Conservation (phyloP, 2,113 vertebrate species). For the Diadophis punctatus region DNA sequence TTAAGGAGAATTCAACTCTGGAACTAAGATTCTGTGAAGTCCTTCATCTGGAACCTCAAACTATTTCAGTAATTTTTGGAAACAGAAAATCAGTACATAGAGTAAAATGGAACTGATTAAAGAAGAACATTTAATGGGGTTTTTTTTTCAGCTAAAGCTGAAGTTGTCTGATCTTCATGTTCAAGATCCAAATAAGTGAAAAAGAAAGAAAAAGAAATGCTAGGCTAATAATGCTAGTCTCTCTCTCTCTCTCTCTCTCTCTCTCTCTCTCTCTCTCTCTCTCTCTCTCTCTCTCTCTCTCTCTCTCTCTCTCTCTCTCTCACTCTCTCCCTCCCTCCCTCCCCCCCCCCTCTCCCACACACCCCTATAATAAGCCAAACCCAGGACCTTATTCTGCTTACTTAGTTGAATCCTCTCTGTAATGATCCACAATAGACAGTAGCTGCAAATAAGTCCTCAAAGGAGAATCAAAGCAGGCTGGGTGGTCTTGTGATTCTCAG, state of each 20-base stretch:
- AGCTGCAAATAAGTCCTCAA: not conserved
- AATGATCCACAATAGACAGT: not conserved
- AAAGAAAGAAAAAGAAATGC: not conserved
- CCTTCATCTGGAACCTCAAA: not conserved
- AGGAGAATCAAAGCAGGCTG: not conserved
- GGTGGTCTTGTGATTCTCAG: not conserved
- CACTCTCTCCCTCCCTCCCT: not conserved
- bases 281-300: no score
- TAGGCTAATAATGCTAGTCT: not conserved
- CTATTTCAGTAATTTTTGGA: not conserved
- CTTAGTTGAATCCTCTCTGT: not conserved
- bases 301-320: no score
- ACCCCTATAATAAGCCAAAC: not conserved
- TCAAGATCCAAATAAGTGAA: not conserved
- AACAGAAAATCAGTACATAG: not conserved
- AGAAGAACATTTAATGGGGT: not conserved
- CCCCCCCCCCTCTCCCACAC: accelerated
- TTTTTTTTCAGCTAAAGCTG: not conserved
- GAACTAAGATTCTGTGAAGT: not conserved
- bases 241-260: no score
- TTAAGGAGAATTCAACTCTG: not conserved
- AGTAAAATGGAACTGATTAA: not conserved
- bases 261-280: not conserved
- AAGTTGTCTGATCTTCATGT: not conserved
- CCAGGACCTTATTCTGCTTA: not conserved